phyloP scores from a whole-genome alignment of 2,888 invertebrate species.

The Andrena flavipes region DNA sequence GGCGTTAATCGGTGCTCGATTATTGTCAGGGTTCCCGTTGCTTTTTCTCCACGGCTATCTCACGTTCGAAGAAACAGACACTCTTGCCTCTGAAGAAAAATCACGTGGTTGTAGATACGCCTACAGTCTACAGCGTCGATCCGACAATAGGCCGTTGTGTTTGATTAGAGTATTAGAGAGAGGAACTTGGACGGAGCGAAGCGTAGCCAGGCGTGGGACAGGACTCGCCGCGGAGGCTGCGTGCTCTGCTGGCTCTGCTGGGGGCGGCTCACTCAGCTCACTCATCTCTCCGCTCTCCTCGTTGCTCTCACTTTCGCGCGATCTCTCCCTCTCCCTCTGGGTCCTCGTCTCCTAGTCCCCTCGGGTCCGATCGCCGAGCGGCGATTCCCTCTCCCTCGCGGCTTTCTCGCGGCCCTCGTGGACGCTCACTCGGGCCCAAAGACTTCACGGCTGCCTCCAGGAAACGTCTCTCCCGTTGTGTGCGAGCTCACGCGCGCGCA shows the following conservation, averaged over 20 bases:
- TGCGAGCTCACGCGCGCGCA: constrained; percentile 35
- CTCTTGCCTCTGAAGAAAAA: no score
- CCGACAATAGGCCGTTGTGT: not conserved
- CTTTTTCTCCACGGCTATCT: not conserved
- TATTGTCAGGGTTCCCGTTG: not conserved
- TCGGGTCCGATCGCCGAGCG: constrained; percentile 6
- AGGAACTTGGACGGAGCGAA: constrained; percentile 79
- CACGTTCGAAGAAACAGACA: no score
- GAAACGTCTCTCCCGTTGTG: constrained; percentile 61
- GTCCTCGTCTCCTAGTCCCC: constrained; percentile 35
- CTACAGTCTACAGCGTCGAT: no score
- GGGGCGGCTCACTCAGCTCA: constrained; percentile 82
- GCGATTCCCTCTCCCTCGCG: constrained; percentile 25
- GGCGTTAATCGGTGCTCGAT: not conserved
- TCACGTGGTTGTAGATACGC: no score
- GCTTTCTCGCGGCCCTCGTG: constrained; percentile 41
- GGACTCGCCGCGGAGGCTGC: constrained; percentile 78
- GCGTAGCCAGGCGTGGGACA: constrained; percentile 79
- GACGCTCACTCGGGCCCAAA: constrained; percentile 51
- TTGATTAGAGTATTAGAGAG: constrained; percentile 10
- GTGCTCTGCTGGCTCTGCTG: constrained; percentile 85
- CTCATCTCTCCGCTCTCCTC: constrained; percentile 65
- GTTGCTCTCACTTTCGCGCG: constrained; percentile 41
- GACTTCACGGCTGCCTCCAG: constrained; percentile 63
- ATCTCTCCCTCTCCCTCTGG: constrained; percentile 30